phyloP scores from a whole-genome alignment of 2,888 invertebrate genomes.

The Syrista parreyssii region DNA sequence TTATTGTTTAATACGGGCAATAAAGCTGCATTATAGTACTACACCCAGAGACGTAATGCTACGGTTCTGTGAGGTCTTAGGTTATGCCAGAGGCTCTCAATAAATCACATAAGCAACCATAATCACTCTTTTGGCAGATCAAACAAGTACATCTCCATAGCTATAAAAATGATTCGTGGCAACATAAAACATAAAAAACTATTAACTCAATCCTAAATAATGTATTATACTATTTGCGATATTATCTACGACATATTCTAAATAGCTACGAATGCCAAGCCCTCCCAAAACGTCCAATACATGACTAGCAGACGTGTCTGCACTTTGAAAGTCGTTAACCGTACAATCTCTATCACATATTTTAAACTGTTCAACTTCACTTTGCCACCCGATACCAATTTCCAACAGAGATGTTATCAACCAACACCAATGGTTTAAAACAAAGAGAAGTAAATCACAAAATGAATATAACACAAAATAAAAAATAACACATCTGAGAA shows the following conservation, averaged over 20 bases:
- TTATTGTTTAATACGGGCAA: slow-evolving; percentile 50
- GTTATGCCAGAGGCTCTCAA: slow-evolving; percentile 37
- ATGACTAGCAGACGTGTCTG: background rate
- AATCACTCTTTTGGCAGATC: background rate
- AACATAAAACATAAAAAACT: background rate
- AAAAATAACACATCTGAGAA: slow-evolving; percentile 22
- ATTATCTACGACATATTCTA: background rate
- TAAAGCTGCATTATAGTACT: slow-evolving; percentile 43
- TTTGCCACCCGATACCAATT: background rate
- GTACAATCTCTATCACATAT: background rate
- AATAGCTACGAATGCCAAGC: background rate
- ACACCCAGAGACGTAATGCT: slow-evolving; percentile 33
- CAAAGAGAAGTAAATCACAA: background rate
- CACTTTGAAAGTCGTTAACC: background rate
- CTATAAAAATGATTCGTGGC: background rate
- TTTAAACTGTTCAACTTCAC: background rate
- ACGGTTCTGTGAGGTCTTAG: slow-evolving; percentile 34
- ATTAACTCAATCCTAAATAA: background rate
- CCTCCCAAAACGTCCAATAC: background rate
- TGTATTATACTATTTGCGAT: background rate
- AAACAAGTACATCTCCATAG: background rate
- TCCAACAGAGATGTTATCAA: background rate
- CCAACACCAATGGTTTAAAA: background rate
- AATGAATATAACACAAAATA: background rate
- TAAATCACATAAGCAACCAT: background rate